Percentiles rank a stretch among this genome's conserved stretches.
Evolutionary conservation across 2,113 vertebrate genomes (phyloP).

Genomic region (Tachycineta bicolor): DNA sequence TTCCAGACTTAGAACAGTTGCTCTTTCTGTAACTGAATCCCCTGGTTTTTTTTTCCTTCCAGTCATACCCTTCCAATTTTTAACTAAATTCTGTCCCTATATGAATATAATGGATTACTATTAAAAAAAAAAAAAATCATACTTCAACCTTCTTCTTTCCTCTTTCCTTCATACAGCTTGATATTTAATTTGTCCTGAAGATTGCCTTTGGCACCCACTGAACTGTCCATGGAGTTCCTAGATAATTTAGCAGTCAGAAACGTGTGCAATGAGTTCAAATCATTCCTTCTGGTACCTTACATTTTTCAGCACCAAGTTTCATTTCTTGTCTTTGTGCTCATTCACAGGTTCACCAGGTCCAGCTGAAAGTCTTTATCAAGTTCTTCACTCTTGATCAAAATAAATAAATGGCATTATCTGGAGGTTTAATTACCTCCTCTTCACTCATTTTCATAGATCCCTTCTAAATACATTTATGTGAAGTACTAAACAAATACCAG

Average conservation of each 20-base stretch:
- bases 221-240: background rate
- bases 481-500: background rate
- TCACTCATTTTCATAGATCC: background rate
- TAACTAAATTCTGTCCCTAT: background rate
- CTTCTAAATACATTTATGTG: background rate
- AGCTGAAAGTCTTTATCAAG: background rate
- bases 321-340: background rate
- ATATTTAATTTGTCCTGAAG: conserved; percentile 1
- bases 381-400: conserved; percentile 2
- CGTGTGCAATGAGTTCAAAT: background rate
- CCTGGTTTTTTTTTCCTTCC: background rate
- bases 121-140: background rate
- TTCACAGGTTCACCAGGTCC: background rate
- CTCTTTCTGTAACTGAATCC: background rate
- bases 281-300: background rate
- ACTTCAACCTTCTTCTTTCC: background rate
- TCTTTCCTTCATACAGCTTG: background rate
- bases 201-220: background rate
- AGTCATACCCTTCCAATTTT: background rate
- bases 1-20: background rate
- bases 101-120: background rate
- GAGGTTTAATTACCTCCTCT: background rate
- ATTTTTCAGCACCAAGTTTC: background rate
- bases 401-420: background rate
- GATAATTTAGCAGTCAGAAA: conserved; percentile 34